Base-by-base conservation (phyloP, 1,140 invertebrate genomes). In the Glomeris maerens region DNA sequence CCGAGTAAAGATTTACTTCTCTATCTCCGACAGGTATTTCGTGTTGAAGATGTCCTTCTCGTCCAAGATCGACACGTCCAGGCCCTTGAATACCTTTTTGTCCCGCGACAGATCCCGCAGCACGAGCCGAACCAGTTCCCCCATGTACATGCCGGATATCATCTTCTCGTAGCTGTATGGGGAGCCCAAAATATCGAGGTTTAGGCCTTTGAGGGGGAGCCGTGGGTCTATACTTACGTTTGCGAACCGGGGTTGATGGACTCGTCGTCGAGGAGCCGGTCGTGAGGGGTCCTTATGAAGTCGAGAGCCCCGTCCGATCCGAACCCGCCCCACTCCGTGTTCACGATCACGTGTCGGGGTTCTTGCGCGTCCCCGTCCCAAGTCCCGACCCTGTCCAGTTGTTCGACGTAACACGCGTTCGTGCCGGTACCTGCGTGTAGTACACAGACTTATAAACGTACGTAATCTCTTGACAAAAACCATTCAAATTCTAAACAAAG, bases 351-450 rank as follows among this genome's bases (percentile, higher is more conserved):
- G 66, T 76, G 57, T 5, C 60, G 53, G 17, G 69, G 66, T 45
- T 59, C 57, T 23, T 56, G 45, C 2, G 22, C 7, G 36, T 64
- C 59, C 4, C 26, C 51, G 53, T 45, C 49, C 48, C 51, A 71
- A 65, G 61, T 58, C 49, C 79, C 78, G 7, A 79, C 78, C 58
- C 82, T 82, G 46, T 77, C 70, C 39, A 83, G 75, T 59, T 82
- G 81, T 63, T 98, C 95, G 29, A 98, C 86, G 63, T 98, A 98
- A 65, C 94, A 98, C 0, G 93, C 92, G 70, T 98, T 98, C 53
- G 83, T 89, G 17, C 93, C 93, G 3, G 92, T 97, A 52, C 92
- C 92, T 42, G 25, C 5, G 25, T n/a, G n/a, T n/a, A n/a, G n/a
- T n/a, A n/a, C n/a, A n/a, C n/a, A n/a, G n/a, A n/a, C n/a, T n/a